Base-by-base conservation (phyloP, 2,113 vertebrate genomes). In the Ctenomys sociabilis region DNA sequence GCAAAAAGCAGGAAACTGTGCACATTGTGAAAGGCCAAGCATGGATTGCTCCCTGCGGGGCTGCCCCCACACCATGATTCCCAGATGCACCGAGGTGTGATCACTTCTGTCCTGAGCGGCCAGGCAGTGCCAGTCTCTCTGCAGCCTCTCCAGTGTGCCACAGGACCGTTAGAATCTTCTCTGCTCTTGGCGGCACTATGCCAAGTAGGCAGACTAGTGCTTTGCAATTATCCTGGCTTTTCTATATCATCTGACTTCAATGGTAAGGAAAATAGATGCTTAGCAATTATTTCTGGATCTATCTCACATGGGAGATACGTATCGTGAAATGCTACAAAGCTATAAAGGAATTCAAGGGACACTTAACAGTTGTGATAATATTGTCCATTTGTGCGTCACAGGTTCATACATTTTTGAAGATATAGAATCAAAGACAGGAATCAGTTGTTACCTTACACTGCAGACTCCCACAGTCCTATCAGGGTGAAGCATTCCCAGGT, bases 371-470 rank as follows among this genome's bases (percentile, higher is more conserved):
- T 64, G 12, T 32, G 26, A 37, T 30, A 59, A 61, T 30, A 22
- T 0, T 37, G 3, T 13, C 37, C 68, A 87, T 84, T 77, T 95
- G 66, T n/a, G 72, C 19, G 37, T 21, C 54, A 85, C 0, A 2
- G 16, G 88, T 95, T 95, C 30, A n/a, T n/a, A 85, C 78, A 87
- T 40, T 95, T 94, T 40, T 35, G 30, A 90, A 94, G 59, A 54
- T 4, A 85, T 10, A 82, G 59, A 94, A 80, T 4, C 1, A 54
- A 95, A 96, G 85, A 64, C 22, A 95, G 19, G 45, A 96, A 85
- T 13, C 1, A 24, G 30, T 13, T 40, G 3, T 96, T 97, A 97
- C 97, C 97, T 64, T 97, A 45, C 12, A 88, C 89, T 52, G 96
- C 89, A 64, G 90, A 89, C 30, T 45, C 92, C 93, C 52, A 59